Evolutionary conservation across 2,797 vertebrate genomes (phyloP).

Genomic region (Poeciliopsis paucimaculata): DNA sequence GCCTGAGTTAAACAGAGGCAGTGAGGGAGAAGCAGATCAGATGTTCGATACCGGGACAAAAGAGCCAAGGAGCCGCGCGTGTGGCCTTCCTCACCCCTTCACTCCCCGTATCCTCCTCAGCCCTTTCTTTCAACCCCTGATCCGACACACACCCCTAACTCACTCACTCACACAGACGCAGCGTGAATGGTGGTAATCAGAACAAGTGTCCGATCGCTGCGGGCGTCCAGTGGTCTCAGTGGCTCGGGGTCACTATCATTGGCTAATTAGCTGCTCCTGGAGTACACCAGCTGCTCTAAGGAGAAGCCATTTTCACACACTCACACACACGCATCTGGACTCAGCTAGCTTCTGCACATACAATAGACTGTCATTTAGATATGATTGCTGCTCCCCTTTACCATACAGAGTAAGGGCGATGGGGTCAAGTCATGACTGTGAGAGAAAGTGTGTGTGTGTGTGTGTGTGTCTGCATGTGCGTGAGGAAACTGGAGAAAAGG

Average conservation of each 20-base stretch:
- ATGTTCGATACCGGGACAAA: conserved; percentile 72
- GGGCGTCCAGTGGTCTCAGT: conserved; percentile 70
- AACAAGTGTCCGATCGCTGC: conserved; percentile 72
- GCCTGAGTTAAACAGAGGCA: conserved; percentile 66
- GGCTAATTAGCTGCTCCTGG: conserved; percentile 79
- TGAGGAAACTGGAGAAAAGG: conserved; percentile 16
- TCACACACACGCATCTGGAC: conserved; percentile 25
- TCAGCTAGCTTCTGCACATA: conserved; percentile 44
- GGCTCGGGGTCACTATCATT: conserved; percentile 76
- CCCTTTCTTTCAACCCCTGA: conserved; percentile 45
- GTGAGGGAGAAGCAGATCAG: conserved; percentile 62
- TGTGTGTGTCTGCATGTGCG: conserved; percentile 7
- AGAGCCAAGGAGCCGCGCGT: conserved; percentile 50
- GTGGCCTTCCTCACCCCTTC: conserved; percentile 65
- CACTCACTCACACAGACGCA: conserved; percentile 8
- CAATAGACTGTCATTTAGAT: conserved; percentile 71
- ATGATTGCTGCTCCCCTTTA: conserved; percentile 74
- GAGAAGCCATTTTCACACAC: conserved; percentile 70
- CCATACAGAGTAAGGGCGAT: conserved; percentile 52
- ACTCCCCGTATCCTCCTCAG: conserved; percentile 54
- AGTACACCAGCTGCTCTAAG: conserved; percentile 63
- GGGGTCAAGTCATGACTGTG: conserved; percentile 53
- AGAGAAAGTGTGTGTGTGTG: conserved; percentile 8
- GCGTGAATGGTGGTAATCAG: conserved; percentile 78
- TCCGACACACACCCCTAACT: conserved; percentile 34